Evolutionary conservation across 2,113 vertebrate species (phyloP).

Genomic region (Apistogramma diplotaenia): DNA sequence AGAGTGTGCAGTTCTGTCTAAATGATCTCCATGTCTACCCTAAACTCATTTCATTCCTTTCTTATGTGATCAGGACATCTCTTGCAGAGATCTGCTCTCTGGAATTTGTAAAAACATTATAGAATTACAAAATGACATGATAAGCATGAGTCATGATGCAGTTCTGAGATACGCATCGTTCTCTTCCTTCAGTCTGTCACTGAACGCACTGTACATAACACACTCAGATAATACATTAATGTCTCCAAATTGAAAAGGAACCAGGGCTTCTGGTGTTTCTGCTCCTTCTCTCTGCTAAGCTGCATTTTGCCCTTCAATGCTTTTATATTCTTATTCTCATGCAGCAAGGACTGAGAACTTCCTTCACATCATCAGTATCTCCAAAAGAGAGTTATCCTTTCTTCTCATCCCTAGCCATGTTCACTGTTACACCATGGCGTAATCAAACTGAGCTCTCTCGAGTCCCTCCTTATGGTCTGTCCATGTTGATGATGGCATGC

Average conservation of each 20-base stretch:
- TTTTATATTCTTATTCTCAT: not conserved
- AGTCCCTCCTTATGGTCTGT: conserved; percentile 89
- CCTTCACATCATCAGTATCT: not conserved
- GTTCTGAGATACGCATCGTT: not conserved
- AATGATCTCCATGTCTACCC: conserved; percentile 1
- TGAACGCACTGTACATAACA: not conserved
- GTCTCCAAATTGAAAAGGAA: conserved; percentile 3
- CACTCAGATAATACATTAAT: not conserved
- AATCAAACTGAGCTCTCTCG: conserved; percentile 91
- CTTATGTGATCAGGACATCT: conserved; percentile 41
- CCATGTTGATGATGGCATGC: conserved; percentile 93
- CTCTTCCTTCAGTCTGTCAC: conserved; percentile 14
- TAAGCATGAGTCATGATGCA: not conserved
- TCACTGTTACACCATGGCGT: conserved; percentile 81
- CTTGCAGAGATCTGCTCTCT: conserved; percentile 14
- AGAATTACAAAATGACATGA: conserved; percentile 33
- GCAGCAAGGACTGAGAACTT: not conserved
- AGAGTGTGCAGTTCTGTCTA: not conserved
- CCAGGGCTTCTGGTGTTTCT: not conserved
- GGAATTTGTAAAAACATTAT: conserved; percentile 38
- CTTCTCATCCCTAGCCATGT: not conserved
- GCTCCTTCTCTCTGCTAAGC: not conserved
- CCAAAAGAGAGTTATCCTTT: not conserved
- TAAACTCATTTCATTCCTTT: conserved; percentile 19
- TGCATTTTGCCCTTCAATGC: not conserved